Evolutionary conservation across 2,888 invertebrate genomes (phyloP).

Genomic region (Epicampocera succincta): DNA sequence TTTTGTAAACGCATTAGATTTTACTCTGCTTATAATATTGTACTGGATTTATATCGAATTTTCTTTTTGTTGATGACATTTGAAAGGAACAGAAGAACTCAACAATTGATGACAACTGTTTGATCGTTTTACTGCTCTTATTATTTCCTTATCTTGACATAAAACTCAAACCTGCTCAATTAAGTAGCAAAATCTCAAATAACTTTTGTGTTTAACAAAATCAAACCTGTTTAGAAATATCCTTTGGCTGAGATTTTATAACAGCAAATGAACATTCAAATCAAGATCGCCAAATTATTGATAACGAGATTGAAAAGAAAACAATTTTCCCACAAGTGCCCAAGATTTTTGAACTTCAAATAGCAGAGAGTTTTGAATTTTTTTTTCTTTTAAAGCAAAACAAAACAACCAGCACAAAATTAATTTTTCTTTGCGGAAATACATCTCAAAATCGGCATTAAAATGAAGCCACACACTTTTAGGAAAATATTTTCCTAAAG

Average conservation of each 20-base stretch:
- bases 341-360: slow-evolving; percentile 35
- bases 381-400: not conserved
- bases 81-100: not conserved
- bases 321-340: slow-evolving; percentile 67
- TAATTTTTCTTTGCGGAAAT: slow-evolving; percentile 46
- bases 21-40: no score
- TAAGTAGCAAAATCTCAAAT: slow-evolving; percentile 66
- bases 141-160: slow-evolving; percentile 47
- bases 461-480: slow-evolving; percentile 31
- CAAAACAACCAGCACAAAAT: not conserved
- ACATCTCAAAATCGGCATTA: slow-evolving; percentile 47
- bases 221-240: not conserved
- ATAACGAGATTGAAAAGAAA: no score
- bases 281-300: slow-evolving; percentile 50
- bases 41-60: no score
- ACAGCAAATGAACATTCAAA: slow-evolving; percentile 39
- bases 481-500: slow-evolving; percentile 5
- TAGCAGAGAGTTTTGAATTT: slow-evolving; percentile 25
- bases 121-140: slow-evolving; percentile 3
- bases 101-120: not conserved
- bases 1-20: no score
- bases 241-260: no score
- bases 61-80: no score
- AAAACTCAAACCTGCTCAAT: slow-evolving; percentile 54
- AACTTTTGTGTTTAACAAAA: slow-evolving; percentile 29